Conservation (phyloP, 2,797 vertebrate genomes). For the Phoeniculus purpureus region DNA sequence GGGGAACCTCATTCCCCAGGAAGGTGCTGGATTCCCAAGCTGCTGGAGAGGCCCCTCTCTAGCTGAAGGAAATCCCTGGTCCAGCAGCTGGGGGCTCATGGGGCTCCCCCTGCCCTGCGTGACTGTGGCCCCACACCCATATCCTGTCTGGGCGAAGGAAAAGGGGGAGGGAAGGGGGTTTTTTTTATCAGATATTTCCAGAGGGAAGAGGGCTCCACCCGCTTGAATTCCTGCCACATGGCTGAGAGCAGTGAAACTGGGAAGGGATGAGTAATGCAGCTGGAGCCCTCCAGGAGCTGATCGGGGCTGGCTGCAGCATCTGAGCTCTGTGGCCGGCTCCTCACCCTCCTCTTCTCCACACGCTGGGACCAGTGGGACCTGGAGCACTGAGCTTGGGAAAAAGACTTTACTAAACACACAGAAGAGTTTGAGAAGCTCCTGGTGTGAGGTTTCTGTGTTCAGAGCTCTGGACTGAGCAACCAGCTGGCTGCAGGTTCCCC, state of each 20-base stretch:
- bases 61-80: not conserved
- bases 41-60: not conserved
- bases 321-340: not conserved
- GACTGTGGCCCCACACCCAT: conserved; percentile 75
- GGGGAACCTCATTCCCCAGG: not conserved
- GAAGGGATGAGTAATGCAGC: conserved; percentile 64
- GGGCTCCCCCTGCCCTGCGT: conserved; percentile 28
- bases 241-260: conserved; percentile 34
- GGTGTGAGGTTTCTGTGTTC: fast-evolving
- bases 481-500: fast-evolving
- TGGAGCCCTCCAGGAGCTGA: not conserved
- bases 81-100: not conserved
- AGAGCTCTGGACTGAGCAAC: fast-evolving
- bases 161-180: conserved; percentile 56
- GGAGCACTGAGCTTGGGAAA: not conserved
- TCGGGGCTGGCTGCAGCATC: not conserved
- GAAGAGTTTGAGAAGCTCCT: fast-evolving
- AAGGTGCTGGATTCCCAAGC: not conserved
- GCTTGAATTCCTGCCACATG: conserved; percentile 79
- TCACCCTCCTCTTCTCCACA: not conserved
- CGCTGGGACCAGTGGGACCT: not conserved
- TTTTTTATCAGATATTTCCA: conserved; percentile 82
- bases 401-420: fast-evolving
- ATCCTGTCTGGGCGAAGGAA: conserved; percentile 81
- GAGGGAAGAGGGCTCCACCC: conserved; percentile 80